Base-by-base conservation (phyloP, 2,888 invertebrate genomes). In the Herminia tarsipennalis region DNA sequence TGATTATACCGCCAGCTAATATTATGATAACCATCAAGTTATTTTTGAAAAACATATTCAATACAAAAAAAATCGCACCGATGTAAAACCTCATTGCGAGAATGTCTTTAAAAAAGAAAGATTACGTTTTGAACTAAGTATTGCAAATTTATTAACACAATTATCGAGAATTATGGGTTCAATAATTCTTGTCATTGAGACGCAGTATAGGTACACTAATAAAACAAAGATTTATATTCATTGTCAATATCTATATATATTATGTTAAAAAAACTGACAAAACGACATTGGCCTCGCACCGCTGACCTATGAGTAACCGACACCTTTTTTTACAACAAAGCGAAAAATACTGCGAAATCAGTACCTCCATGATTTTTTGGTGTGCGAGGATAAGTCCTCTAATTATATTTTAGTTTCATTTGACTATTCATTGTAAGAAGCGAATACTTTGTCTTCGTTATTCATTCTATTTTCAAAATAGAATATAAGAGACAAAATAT, bases 281-380 rank as follows among this genome's bases (percentile, higher is more conserved):
- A 67, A 72, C 67, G 57, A 68, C 66, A 66, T 70, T 70, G 75
- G 72, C 78, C 73, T 79, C 79, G 79, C 83, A 79, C 74, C 81
- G 81, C 76, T 82, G 86, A 87, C 87, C 86, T 87, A 87, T 87
- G 87, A 87, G 81, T 87, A 87, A 84, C 76, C 76, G 71, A 51
- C 68, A 67, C 66, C 52, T 73, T 78, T 76, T 38, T 77, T 76
- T 68, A 57, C 67, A 66, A 66, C 55, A 66, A 60, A 71, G 63
- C 70, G 56, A 60, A 62, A 67, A 69, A 70, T 73, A 62, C 61
- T 65, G 63, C 55, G 59, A 66, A 66, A 53, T 44, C 56, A 52
- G 30, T 54, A 29, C 13, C 28, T n/a, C 73, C 66, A 67, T 16
- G 18, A 20, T 17, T 47, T 36, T 35, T 44, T 32, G 16, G 20